Percentiles rank a stretch among this genome's conserved stretches.
Conservation (phyloP, 2,113 vertebrate species). For the Gallinago jamesoni region DNA sequence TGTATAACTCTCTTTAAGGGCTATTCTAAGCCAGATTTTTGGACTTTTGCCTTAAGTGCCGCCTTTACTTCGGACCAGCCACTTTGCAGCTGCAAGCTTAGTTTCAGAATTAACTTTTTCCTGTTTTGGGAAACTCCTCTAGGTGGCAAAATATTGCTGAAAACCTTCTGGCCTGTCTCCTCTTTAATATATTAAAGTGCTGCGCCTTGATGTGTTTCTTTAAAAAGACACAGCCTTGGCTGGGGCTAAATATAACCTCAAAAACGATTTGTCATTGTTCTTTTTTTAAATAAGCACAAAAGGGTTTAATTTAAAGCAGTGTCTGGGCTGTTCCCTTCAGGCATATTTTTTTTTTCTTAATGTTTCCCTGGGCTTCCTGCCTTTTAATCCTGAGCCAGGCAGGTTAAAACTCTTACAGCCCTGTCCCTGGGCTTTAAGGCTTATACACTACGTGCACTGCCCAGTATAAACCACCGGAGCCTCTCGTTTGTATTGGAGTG, state of each 20-base stretch:
- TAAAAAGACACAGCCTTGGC: neutral
- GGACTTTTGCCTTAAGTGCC: rapidly evolving
- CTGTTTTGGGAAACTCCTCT: neutral
- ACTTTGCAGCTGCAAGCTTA: neutral
- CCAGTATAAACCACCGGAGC: neutral
- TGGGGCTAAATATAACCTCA: neutral
- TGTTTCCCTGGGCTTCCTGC: neutral
- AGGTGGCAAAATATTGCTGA: neutral
- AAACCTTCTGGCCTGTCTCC: neutral
- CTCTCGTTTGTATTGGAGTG: neutral
- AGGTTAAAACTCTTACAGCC: neutral
- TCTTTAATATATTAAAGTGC: neutral
- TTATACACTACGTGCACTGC: neutral
- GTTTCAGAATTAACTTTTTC: neutral
- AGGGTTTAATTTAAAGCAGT: neutral
- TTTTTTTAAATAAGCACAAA: neutral
- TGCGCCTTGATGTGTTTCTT: neutral
- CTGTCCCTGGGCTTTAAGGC: neutral
- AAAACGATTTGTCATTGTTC: neutral
- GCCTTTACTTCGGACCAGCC: neutral
- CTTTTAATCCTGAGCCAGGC: neutral
- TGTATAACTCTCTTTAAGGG: rapidly evolving
- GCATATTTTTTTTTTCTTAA: neutral
- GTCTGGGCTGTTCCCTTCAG: neutral
- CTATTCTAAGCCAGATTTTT: neutral